phyloP scores from a whole-genome alignment of 2,113 vertebrate genomes.

The Antechinus flavipes region DNA sequence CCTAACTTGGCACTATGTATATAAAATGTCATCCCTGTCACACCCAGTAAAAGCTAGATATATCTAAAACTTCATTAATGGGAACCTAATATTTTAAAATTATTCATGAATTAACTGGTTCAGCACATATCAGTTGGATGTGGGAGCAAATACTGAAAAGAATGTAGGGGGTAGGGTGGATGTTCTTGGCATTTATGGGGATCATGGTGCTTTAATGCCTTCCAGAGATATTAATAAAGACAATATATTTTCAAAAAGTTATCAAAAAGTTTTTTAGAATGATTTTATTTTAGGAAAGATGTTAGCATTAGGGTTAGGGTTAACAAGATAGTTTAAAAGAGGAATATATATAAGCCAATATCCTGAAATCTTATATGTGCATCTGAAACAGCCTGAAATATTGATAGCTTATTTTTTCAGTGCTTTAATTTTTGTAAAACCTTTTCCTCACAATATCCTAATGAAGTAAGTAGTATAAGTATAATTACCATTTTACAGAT shows the following conservation, averaged over 20 bases:
- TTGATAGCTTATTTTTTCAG: neutral
- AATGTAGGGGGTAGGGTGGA: neutral
- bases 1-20: neutral
- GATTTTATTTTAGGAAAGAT: constrained; percentile 5
- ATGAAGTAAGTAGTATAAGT: neutral
- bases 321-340: neutral
- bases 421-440: neutral
- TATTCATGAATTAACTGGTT: neutral
- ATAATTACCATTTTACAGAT: neutral
- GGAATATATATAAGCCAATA: neutral
- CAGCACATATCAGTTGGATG: neutral
- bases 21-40: fast-evolving
- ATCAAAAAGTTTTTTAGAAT: constrained; percentile 32
- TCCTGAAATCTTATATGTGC: neutral
- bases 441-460: neutral
- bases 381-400: neutral
- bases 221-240: neutral
- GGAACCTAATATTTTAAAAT: neutral
- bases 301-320: neutral
- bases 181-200: neutral
- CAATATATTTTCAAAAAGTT: constrained; percentile 33
- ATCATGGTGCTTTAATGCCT: constrained; percentile 48
- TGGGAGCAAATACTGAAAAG: neutral
- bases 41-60: no score
- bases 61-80: neutral